These are phyloP conservation scores for Mylabris phalerata DNA, from an alignment of 1,140 invertebrate species.

Conservation along the genomic window DNA sequence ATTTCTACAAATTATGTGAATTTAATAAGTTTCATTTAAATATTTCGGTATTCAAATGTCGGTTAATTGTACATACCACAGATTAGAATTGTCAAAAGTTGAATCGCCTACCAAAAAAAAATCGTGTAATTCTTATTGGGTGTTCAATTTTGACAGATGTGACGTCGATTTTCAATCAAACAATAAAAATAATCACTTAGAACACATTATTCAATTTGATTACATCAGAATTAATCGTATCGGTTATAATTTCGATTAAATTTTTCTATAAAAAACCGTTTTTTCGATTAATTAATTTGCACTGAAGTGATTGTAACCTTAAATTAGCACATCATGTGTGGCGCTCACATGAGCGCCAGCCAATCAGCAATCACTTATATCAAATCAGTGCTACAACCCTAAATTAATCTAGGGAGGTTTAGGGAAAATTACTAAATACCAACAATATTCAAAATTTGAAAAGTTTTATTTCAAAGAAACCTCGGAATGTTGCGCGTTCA, in stretches of 20 bases:
- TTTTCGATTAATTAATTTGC: background rate
- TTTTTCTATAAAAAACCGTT: background rate
- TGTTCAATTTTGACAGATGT: background rate
- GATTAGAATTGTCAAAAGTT: no score
- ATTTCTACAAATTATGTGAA: no score
- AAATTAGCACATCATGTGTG: slow-evolving; percentile 8
- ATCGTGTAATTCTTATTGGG: background rate
- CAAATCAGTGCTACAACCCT: slow-evolving; percentile 7
- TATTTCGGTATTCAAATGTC: no score
- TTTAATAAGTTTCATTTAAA: no score
- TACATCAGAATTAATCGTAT: no score
- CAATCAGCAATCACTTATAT: background rate
- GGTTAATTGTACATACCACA: no score
- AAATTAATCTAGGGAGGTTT: background rate
- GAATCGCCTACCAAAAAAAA: no score
- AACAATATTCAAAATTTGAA: slow-evolving; percentile 1
- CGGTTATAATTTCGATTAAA: no score
- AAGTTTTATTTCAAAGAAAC: background rate
- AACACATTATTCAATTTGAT: no score
- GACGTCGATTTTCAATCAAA: background rate
- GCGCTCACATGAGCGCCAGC: slow-evolving; percentile 13
- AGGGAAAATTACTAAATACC: background rate
- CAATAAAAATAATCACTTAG: background rate
- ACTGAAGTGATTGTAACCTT: slow-evolving; percentile 6
- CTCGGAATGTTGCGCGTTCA: slow-evolving; percentile 1